Evolutionary conservation across 1,140 invertebrate genomes (phyloP).

Genomic region (Adelges cooleyi): DNA sequence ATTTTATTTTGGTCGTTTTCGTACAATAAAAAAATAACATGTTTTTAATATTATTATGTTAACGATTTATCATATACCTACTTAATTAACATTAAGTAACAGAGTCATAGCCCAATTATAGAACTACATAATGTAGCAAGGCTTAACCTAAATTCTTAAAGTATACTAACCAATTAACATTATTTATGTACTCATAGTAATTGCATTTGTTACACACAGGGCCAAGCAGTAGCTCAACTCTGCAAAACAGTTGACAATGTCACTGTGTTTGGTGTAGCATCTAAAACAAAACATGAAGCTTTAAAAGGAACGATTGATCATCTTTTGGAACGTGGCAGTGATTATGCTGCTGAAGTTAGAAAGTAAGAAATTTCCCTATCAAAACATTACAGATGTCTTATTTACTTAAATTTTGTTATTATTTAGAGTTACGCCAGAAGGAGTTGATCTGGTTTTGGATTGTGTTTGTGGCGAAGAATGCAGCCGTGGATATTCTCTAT

Average conservation of each 20-base stretch:
- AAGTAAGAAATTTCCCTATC: conserved; percentile 51
- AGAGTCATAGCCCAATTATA: no score
- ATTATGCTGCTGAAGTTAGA: conserved; percentile 70
- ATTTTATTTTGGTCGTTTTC: no score
- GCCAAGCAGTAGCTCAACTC: conserved; percentile 70
- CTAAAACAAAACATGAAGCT: conserved; percentile 69
- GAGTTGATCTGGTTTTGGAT: conserved; percentile 78
- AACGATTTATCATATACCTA: no score
- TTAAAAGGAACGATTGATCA: conserved; percentile 65
- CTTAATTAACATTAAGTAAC: no score
- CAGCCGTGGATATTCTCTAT: conserved; percentile 64
- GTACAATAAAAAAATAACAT: no score
- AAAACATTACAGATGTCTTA: background rate
- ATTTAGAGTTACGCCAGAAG: conserved; percentile 56
- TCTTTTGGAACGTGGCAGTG: conserved; percentile 59
- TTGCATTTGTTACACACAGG: conserved; percentile 49
- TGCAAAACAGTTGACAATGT: conserved; percentile 69
- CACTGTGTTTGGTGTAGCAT: conserved; percentile 73
- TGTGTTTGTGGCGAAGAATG: conserved; percentile 81
- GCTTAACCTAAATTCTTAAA: no score
- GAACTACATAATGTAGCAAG: no score
- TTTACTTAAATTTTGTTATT: conserved; percentile 31
- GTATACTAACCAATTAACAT: no score
- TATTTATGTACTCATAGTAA: no score
- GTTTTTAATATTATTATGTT: no score